Evolutionary conservation across 1,140 invertebrate genomes (phyloP).

Genomic region (Vollenhovia emeryi): DNA sequence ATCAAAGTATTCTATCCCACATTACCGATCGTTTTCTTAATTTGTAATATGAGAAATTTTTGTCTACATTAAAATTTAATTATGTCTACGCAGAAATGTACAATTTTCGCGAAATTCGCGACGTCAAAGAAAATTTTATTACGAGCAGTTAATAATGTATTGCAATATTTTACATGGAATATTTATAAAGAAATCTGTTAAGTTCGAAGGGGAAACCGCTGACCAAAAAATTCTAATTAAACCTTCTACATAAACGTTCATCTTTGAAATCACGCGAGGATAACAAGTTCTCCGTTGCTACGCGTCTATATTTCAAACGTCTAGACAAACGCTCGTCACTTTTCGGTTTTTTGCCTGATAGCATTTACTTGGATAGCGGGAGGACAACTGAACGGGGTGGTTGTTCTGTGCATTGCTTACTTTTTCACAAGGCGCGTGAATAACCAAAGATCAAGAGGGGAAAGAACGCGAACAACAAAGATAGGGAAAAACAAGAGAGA

Average conservation of each 20-base stretch:
- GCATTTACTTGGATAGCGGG: background rate
- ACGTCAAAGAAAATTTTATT: background rate
- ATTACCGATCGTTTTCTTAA: background rate
- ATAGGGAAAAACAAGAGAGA: no score
- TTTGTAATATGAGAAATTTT: background rate
- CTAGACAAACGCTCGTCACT: background rate
- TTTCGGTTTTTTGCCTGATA: background rate
- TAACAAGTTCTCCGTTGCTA: background rate
- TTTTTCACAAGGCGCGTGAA: background rate
- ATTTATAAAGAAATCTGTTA: background rate
- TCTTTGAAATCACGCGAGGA: background rate
- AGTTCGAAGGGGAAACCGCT: no score
- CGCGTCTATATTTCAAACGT: background rate
- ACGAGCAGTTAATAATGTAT: background rate
- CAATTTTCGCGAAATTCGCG: background rate
- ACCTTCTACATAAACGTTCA: background rate
- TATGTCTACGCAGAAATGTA: background rate
- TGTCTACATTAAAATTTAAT: background rate
- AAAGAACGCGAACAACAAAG: background rate
- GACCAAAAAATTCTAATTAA: no score
- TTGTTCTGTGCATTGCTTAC: background rate
- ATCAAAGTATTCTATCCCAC: slow-evolving; percentile 11
- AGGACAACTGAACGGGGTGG: background rate
- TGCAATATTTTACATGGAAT: background rate
- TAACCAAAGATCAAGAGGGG: background rate